Evolutionary conservation across 2,888 invertebrate genomes (phyloP).

Genomic region (Norana najaformis): DNA sequence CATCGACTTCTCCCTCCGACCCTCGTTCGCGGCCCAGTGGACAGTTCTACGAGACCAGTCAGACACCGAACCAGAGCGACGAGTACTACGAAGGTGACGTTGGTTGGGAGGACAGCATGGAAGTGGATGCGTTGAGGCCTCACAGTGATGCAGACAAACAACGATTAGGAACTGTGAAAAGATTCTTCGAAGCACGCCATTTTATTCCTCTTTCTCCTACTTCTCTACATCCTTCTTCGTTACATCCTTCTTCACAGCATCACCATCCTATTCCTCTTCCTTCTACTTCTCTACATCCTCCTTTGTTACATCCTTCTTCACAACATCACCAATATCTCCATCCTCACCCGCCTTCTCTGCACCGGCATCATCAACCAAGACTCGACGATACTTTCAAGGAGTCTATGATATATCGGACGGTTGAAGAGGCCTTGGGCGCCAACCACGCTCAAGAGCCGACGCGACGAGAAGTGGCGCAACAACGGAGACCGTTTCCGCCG

Average conservation of each 20-base stretch:
- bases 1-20: background rate
- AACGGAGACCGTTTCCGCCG: background rate
- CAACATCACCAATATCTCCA: background rate
- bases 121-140: background rate
- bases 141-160: background rate
- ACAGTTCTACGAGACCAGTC: background rate
- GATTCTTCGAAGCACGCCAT: background rate
- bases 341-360: background rate
- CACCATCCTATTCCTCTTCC: background rate
- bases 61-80: background rate
- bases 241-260: background rate
- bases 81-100: background rate
- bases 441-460: background rate
- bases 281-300: background rate
- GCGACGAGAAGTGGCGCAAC: background rate
- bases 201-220: background rate
- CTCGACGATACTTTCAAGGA: background rate
- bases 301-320: background rate
- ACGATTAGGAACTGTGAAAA: background rate
- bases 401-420: background rate
- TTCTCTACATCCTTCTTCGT: background rate
- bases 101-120: background rate
- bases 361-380: background rate
- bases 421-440: background rate
- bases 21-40: background rate